Evolutionary conservation across 2,888 invertebrate genomes (phyloP).

Genomic region (Chymomyza amoena): DNA sequence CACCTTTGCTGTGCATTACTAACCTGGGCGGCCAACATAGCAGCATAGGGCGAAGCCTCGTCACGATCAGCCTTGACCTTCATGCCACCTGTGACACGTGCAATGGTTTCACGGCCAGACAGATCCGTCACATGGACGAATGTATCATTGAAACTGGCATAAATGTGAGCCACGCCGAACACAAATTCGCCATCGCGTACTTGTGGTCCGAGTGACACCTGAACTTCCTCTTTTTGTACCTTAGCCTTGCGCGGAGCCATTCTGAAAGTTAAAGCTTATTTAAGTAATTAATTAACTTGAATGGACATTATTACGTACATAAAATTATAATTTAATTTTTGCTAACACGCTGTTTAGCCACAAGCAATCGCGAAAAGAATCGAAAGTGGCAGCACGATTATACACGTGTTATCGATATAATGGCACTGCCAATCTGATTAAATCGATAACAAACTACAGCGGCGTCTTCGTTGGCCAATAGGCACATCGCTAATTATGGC

Average conservation of each 20-base stretch:
- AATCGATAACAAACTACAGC: not conserved
- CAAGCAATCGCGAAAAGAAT: not conserved
- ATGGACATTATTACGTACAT: not conserved
- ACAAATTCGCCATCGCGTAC: slow-evolving; percentile 97
- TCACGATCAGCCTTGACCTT: slow-evolving; percentile 99
- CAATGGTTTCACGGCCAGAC: slow-evolving; percentile 96
- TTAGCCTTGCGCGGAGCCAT: slow-evolving; percentile 97
- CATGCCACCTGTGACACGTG: slow-evolving; percentile 97
- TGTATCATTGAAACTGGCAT: slow-evolving; percentile 99
- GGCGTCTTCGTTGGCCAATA: not conserved
- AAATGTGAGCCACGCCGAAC: slow-evolving; percentile 99
- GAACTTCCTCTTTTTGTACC: slow-evolving; percentile 96
- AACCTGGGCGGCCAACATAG: slow-evolving; percentile 98
- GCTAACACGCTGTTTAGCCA: not conserved
- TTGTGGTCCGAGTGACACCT: slow-evolving; percentile 95
- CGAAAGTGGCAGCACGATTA: not conserved
- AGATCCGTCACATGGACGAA: slow-evolving; percentile 99
- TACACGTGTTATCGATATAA: not conserved
- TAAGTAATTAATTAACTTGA: not conserved
- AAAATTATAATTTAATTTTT: not conserved
- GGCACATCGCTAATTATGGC: not conserved
- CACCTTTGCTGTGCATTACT: not conserved
- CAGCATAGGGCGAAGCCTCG: slow-evolving; percentile 99
- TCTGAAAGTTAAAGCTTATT: not conserved
- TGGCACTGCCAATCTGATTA: not conserved